Evolutionary conservation across 2,113 vertebrate species (phyloP), one percentile per base, ranked within the genome.

Genomic region (Trogon melanurus): DNA sequence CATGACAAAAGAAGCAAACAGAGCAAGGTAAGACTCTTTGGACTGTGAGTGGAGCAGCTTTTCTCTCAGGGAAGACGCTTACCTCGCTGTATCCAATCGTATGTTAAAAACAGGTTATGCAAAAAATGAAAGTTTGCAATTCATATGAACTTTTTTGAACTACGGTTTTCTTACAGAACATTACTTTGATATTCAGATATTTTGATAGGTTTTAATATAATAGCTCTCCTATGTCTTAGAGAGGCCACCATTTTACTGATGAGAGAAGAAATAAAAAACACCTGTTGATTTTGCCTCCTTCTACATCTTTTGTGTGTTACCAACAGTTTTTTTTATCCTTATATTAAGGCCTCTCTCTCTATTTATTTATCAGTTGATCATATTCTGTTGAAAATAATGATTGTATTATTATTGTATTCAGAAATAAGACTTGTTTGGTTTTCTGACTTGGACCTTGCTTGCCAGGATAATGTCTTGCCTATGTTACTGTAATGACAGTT

Each of bases 1-100:
- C 79, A 98, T 99, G 98, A 99, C 99, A 97, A 99, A 99, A 98
- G 99, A 99, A 94, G 97, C 99, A 80, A 99, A 99, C 97, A 99
- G 99, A 98, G 99, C 99, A 98, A 99, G 99, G 99, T 99, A 98
- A 97, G 93, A 44, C 22, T 80, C 64, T 88, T 83, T 53, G 73
- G 78, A 69, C 66, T 91, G 16, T 47, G 74, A 72, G 41, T 56
- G 85, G n/a, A 71, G 23, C 45, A 94, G 84, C 69, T 94, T 10
- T 78, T 94, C 76, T 73, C n/a, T 60, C 32, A 56, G 38, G 64
- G 38, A 91, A 34, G 10, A 26, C 15, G 8, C 19, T 36, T 56
- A 41, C 41, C 41, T 60, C 29, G 92, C 53, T 83, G 48, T 81
- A 10, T 71, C 53, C 36, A 22, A 53, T 75, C 25, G 79, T 73